A percentile compares a stretch with the other conserved stretches of the same genome.
phyloP scores from a whole-genome alignment of 2,113 vertebrate genomes.

The Myiopsitta monachus region DNA sequence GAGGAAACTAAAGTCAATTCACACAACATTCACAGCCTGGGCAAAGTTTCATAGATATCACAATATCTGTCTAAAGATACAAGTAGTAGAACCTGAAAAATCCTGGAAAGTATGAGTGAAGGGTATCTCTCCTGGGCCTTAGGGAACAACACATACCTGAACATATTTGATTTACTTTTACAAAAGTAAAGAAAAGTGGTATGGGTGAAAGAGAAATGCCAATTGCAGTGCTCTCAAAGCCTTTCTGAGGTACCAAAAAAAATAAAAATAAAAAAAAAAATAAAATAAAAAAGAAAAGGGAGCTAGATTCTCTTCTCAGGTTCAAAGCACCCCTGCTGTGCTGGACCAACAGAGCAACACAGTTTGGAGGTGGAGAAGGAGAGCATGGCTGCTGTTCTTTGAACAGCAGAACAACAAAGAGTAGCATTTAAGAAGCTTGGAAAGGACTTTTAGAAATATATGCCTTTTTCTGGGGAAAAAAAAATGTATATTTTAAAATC shows the following conservation, averaged over 20 bases:
- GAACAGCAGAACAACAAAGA: constrained; percentile 70
- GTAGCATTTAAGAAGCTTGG: constrained; percentile 67
- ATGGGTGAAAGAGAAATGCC: constrained; percentile 51
- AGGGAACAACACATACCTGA: not conserved
- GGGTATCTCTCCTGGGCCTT: constrained; percentile 42
- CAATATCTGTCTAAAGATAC: constrained; percentile 28
- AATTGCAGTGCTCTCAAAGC: constrained; percentile 67
- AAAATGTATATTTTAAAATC: constrained; percentile 17
- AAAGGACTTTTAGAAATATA: constrained; percentile 45
- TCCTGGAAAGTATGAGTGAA: not conserved
- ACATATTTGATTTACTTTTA: not conserved
- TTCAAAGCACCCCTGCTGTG: constrained; percentile 73
- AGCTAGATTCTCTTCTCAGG: constrained; percentile 65
- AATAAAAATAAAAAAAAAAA: constrained; percentile 40
- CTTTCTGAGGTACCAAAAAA: constrained; percentile 56
- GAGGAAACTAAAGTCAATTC: constrained; percentile 27
- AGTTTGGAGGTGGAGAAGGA: constrained; percentile 73
- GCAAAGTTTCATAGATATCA: constrained; percentile 43
- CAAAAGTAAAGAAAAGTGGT: constrained; percentile 45
- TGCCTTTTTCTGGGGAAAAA: not conserved
- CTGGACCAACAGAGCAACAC: constrained; percentile 58
- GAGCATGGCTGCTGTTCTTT: constrained; percentile 69
- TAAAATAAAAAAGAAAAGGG: too few relatives aligned
- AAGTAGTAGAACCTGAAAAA: constrained; percentile 44
- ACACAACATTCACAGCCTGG: constrained; percentile 32